Conservation (phyloP, 2,113 vertebrate genomes). For the Phylloscopus whistleri region DNA sequence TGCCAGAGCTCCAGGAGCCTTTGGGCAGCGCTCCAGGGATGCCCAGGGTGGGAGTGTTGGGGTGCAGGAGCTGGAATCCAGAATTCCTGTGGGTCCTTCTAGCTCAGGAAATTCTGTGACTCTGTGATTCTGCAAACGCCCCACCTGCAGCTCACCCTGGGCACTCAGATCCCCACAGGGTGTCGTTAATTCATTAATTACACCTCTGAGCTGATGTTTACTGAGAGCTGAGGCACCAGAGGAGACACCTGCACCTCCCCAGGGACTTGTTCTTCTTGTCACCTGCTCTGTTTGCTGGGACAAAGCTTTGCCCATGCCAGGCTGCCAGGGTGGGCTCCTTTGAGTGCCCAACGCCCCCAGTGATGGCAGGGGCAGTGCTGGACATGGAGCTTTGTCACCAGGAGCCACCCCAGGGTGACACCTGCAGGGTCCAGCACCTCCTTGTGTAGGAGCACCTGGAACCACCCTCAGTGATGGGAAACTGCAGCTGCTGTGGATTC, state of each 20-base stretch:
- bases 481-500: fast-evolving
- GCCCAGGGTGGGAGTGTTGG: background rate
- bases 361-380: background rate
- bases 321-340: background rate
- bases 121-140: background rate
- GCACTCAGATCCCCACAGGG: background rate
- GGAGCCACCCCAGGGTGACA: background rate
- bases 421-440: background rate
- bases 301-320: background rate
- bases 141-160: background rate
- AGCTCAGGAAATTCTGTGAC: background rate
- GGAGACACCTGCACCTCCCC: background rate
- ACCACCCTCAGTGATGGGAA: background rate
- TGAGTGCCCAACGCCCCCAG: background rate
- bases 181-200: background rate
- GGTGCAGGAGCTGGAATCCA: fast-evolving
- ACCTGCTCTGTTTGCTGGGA: background rate
- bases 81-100: fast-evolving
- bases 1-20: background rate
- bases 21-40: background rate
- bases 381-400: background rate
- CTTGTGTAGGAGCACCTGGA: background rate
- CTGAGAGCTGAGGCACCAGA: background rate
- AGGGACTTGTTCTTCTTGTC: background rate
- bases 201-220: background rate